Evolutionary conservation across 2,888 invertebrate species (phyloP).

Genomic region (Sphaeridia pumilis): DNA sequence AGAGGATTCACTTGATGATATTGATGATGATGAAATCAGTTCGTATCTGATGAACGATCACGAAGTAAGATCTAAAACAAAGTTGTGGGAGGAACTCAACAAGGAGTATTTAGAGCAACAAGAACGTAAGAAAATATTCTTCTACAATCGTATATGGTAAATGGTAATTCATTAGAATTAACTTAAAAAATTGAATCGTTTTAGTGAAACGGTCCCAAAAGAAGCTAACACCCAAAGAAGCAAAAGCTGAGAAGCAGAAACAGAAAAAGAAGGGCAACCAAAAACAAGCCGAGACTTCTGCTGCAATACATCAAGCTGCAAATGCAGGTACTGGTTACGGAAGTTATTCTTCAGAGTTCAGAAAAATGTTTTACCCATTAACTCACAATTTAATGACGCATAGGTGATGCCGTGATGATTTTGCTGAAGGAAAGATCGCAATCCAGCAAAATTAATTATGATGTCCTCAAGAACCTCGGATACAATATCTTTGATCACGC

Average conservation of each 20-base stretch:
- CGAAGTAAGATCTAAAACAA: conserved; percentile 69
- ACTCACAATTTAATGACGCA: background rate
- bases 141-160: background rate
- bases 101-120: conserved; percentile 73
- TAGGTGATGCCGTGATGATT: conserved; percentile 86
- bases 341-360: too few species aligned
- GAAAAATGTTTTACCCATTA: too few species aligned
- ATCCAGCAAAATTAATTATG: conserved; percentile 95
- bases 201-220: conserved; percentile 68
- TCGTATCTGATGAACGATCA: conserved; percentile 68
- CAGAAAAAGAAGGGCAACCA: conserved; percentile 49
- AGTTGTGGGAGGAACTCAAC: conserved; percentile 78
- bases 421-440: conserved; percentile 92
- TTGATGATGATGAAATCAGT: conserved; percentile 84
- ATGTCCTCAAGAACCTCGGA: conserved; percentile 69
- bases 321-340: conserved; percentile 40
- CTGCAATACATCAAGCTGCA: conserved; percentile 36
- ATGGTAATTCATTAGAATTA: too few species aligned
- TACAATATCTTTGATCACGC: conserved; percentile 11
- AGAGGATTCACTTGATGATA: conserved; percentile 48
- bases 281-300: conserved; percentile 42
- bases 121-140: conserved; percentile 49
- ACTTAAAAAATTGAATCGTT: too few species aligned
- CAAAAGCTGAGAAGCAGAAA: conserved; percentile 71
- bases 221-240: conserved; percentile 71